Evolutionary conservation across 2,797 vertebrate species (phyloP).

Genomic region (Chanos chanos): DNA sequence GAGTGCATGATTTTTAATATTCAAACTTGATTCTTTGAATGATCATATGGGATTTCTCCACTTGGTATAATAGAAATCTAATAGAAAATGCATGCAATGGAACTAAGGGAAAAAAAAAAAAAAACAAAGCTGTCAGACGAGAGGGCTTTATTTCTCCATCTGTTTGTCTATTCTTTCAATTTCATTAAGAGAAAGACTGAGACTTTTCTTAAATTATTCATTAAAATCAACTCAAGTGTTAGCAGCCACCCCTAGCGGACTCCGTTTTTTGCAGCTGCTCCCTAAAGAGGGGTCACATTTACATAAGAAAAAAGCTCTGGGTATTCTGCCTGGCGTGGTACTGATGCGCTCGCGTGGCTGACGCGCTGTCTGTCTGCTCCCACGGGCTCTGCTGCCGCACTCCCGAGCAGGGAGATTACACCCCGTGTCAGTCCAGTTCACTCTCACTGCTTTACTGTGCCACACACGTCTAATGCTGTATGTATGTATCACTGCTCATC

Average conservation of each 20-base stretch:
- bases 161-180: conserved; percentile 12
- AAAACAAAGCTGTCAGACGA: conserved; percentile 15
- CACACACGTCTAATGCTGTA: background rate
- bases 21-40: too few species aligned
- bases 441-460: conserved; percentile 15
- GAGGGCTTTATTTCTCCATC: background rate
- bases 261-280: conserved; percentile 21
- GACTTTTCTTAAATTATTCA: conserved; percentile 49
- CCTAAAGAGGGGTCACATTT: conserved; percentile 51
- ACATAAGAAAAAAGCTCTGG: conserved; percentile 53
- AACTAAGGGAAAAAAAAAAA: conserved; percentile 7
- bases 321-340: conserved; percentile 53
- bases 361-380: conserved; percentile 54
- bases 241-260: conserved; percentile 35
- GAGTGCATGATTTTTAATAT: too few species aligned
- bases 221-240: conserved; percentile 38
- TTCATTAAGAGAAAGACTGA: conserved; percentile 12
- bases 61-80: too few species aligned
- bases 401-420: conserved; percentile 53
- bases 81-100: too few species aligned
- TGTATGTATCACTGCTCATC: too few species aligned
- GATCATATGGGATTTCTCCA: too few species aligned
- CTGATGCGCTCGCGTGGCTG: conserved; percentile 48
- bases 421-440: conserved; percentile 32
- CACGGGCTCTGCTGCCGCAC: conserved; percentile 46